Evolutionary conservation across 2,113 vertebrate genomes (phyloP), one percentile per base, ranked within the genome.

Genomic region (Clinocottus analis): DNA sequence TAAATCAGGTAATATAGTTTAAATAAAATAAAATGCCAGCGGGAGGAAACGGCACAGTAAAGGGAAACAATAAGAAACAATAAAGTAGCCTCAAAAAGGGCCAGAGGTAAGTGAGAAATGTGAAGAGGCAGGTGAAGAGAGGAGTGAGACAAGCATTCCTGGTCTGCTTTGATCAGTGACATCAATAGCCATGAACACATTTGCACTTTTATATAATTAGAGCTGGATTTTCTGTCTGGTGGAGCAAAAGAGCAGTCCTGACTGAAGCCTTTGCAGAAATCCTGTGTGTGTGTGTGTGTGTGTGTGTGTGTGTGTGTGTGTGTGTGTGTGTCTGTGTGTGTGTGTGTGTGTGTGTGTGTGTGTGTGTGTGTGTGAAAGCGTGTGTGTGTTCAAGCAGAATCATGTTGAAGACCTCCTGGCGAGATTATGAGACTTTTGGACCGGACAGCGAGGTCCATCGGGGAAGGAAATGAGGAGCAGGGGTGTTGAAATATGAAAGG

Each of bases 401-500:
- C 0, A 4, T 41, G 41, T 25, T 4, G 25, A 41, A n/a, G 63
- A 61, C 74, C 43, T 60, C 80, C 77, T 3, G 62, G 63, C 1
- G 37, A 56, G 56, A 69, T 81, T 61, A 45, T 41, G 0, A 85
- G 51, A 37, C 13, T 82, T 79, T 76, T 45, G 61, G 81, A 43
- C 23, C 3, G 31, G 62, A 60, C 51, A 49, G 59, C 0, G 1
- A 82, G 25, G 58, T 76, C 59, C 60, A 59, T 37, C 2, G 0
- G 41, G 53, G 61, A 72, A 53, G 2, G 3, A 65, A 79, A 72
- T 64, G 75, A 72, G 39, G 43, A 73, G 45, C 43, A 62, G 14
- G 51, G 58, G 35, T 73, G 58, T 56, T 61, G 72, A 51, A 75
- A 72, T 73, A 66, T 77, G 55, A 87, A 87, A 89, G 79, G 82